These are phyloP conservation scores for Nestor notabilis DNA, from an alignment of 2,113 vertebrate genomes.

Conservation along the genomic window DNA sequence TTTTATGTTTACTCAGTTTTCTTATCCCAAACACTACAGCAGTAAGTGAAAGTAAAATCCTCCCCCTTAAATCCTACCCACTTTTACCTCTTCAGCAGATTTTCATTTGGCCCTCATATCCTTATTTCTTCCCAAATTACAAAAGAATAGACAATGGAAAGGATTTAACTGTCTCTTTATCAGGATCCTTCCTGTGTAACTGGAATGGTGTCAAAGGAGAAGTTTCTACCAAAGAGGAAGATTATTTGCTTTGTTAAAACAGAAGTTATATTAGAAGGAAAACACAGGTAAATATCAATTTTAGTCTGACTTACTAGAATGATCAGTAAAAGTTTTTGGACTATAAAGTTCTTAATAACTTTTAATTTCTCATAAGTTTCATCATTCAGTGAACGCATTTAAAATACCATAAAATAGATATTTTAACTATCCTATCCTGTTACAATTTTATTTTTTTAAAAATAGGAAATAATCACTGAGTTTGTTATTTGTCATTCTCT, in stretches of 20 bases:
- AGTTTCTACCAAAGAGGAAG: background rate
- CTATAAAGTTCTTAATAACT: background rate
- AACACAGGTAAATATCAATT: background rate
- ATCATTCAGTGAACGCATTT: background rate
- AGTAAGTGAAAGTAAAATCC: background rate
- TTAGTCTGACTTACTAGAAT: background rate
- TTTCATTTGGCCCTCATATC: background rate
- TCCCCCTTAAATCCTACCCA: background rate
- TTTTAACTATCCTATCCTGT: background rate
- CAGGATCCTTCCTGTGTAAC: background rate
- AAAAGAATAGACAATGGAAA: background rate
- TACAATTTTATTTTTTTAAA: background rate
- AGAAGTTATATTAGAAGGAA: background rate
- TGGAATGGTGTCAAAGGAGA: background rate
- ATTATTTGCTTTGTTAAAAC: background rate
- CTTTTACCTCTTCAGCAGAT: background rate
- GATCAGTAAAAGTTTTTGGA: background rate
- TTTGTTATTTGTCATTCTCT: background rate
- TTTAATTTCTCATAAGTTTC: background rate
- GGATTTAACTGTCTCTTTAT: background rate
- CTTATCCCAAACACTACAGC: background rate
- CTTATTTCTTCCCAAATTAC: background rate
- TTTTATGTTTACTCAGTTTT: background rate
- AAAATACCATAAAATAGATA: background rate
- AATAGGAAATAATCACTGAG: background rate